A percentile compares a stretch with the other conserved stretches of the same genome.
Evolutionary conservation across 1,140 invertebrate genomes (phyloP).

Genomic region (Meteorus sp.): DNA sequence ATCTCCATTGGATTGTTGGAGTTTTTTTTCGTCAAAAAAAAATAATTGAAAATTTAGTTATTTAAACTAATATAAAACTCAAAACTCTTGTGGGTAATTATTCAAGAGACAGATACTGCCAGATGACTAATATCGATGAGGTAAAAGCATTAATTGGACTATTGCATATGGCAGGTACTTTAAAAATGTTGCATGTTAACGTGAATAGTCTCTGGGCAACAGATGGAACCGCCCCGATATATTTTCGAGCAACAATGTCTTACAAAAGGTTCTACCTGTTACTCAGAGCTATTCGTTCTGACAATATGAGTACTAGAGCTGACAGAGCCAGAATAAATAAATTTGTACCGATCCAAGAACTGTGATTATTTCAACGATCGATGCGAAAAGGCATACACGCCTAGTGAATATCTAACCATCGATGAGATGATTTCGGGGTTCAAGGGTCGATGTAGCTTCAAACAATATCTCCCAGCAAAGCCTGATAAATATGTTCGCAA

Average conservation of each 20-base stretch:
- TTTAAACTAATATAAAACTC: conserved; percentile 36
- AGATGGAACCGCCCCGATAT: conserved; percentile 42
- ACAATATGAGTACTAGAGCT: conserved; percentile 43
- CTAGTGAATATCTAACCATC: conserved; percentile 32
- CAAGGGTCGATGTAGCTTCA: conserved; percentile 40
- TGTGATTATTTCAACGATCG: conserved; percentile 59
- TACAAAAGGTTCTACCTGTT: conserved; percentile 58
- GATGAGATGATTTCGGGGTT: conserved; percentile 46
- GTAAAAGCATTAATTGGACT: conserved; percentile 59
- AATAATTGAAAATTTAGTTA: conserved; percentile 32
- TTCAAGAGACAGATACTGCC: conserved; percentile 35
- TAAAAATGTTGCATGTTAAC: conserved; percentile 54
- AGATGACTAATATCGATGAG: conserved; percentile 48
- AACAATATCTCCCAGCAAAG: conserved; percentile 44
- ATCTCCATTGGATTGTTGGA: conserved; percentile 30
- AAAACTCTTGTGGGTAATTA: conserved; percentile 30
- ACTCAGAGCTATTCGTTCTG: conserved; percentile 56
- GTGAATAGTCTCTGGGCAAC: conserved; percentile 55
- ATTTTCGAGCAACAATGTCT: conserved; percentile 54
- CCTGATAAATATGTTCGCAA: conserved; percentile 26
- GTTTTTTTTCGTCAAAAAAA: conserved; percentile 31
- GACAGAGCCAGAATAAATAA: conserved; percentile 53
- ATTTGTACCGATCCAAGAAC: conserved; percentile 56
- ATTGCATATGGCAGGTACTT: conserved; percentile 56
- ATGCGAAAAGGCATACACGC: conserved; percentile 44